A percentile compares a stretch with the other conserved stretches of the same genome.
Evolutionary conservation across 2,797 vertebrate species (phyloP).

Genomic region (Tarsius wallacei): DNA sequence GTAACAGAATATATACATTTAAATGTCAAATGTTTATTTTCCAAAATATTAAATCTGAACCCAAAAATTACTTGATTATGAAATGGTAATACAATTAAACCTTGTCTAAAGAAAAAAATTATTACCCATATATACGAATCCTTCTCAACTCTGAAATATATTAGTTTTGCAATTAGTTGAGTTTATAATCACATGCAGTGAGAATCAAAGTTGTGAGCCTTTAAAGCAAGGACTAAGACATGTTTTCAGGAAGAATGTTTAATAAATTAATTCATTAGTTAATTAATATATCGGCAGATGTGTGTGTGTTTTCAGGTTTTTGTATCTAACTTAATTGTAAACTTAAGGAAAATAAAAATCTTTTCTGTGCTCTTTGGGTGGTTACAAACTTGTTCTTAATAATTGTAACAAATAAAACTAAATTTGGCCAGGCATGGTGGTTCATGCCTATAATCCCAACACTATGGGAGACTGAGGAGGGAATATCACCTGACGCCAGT

Average conservation of each 20-base stretch:
- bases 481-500: neutral
- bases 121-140: slow-evolving; percentile 50
- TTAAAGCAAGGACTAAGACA: slow-evolving; percentile 70
- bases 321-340: neutral
- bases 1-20: slow-evolving; percentile 27
- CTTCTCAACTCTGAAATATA: slow-evolving; percentile 36
- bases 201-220: slow-evolving; percentile 75
- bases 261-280: slow-evolving; percentile 68
- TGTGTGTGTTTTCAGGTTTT: neutral
- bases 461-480: neutral
- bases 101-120: slow-evolving; percentile 28
- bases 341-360: neutral
- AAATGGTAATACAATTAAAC: slow-evolving; percentile 60
- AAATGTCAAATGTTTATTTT: slow-evolving; percentile 54
- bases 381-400: slow-evolving; percentile 50
- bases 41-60: slow-evolving; percentile 52
- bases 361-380: slow-evolving; percentile 69
- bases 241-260: slow-evolving; percentile 17
- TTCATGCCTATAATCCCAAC: neutral
- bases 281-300: slow-evolving; percentile 25
- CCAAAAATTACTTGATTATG: slow-evolving; percentile 12
- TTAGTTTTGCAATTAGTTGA: neutral
- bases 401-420: slow-evolving; percentile 65
- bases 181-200: slow-evolving; percentile 76
- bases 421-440: slow-evolving; percentile 10